phyloP scores from a whole-genome alignment of 1,140 invertebrate species.

The Brachionus asplanchnoidis region DNA sequence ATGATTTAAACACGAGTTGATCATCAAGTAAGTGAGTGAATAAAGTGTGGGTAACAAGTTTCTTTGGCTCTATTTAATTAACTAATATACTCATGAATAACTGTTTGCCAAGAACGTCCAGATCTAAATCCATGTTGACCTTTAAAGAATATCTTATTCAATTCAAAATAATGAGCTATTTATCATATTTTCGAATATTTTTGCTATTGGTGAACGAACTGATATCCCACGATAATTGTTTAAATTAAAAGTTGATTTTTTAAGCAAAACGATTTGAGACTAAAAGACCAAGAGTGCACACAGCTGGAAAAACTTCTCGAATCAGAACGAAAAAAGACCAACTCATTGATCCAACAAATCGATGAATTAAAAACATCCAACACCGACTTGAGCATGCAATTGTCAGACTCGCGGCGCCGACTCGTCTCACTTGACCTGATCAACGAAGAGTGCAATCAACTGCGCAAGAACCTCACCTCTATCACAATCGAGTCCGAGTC shows the following conservation, averaged over 20 bases:
- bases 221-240: too few relatives aligned
- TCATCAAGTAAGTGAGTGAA: too few relatives aligned
- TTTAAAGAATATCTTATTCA: too few relatives aligned
- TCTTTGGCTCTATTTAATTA: too few relatives aligned
- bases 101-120: too few relatives aligned
- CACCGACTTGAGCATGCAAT: neutral
- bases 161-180: too few relatives aligned
- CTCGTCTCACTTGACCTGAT: constrained; percentile 15
- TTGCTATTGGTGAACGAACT: too few relatives aligned
- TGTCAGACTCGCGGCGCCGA: neutral
- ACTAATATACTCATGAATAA: too few relatives aligned
- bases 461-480: constrained; percentile 11
- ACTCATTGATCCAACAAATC: constrained; percentile 3
- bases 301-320: constrained; percentile 26
- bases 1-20: too few relatives aligned
- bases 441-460: constrained; percentile 36
- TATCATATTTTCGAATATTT: too few relatives aligned
- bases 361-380: constrained; percentile 8
- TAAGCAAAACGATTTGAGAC: constrained; percentile 36
- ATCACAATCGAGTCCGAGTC: constrained; percentile 32
- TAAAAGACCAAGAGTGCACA: constrained; percentile 22
- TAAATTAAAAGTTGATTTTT: neutral
- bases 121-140: too few relatives aligned
- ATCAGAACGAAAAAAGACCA: constrained; percentile 12
- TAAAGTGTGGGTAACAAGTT: too few relatives aligned